Percentiles rank a stretch among this genome's conserved stretches.
Conservation (phyloP, 2,888 invertebrate genomes). For the Tenthredo mesomela region DNA sequence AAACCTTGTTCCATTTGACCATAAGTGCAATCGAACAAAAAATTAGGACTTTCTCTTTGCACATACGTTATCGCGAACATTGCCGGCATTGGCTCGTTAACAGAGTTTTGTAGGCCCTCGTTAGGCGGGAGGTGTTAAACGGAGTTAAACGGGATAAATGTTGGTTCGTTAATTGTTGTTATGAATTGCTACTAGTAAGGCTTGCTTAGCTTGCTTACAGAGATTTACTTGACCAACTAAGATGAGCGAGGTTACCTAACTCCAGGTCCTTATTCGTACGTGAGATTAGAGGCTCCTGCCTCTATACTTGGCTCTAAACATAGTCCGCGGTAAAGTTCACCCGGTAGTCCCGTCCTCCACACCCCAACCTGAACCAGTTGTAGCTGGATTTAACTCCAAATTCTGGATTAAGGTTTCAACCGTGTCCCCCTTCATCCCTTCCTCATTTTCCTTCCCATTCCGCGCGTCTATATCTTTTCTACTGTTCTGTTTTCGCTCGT, state of each 20-base stretch:
- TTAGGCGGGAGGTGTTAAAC: slow-evolving; percentile 66
- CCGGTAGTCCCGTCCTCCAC: slow-evolving; percentile 55
- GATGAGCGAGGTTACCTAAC: slow-evolving; percentile 57
- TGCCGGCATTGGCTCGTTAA: slow-evolving; percentile 24
- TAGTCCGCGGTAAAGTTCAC: slow-evolving; percentile 59
- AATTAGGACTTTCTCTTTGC: slow-evolving; percentile 20
- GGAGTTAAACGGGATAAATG: slow-evolving; percentile 74
- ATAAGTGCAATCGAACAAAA: not conserved
- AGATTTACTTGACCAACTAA: slow-evolving; percentile 64
- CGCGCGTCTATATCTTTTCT: slow-evolving; percentile 48
- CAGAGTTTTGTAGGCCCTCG: slow-evolving; percentile 20
- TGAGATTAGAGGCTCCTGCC: slow-evolving; percentile 40
- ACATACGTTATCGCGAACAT: not conserved
- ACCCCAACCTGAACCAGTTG: slow-evolving; percentile 62
- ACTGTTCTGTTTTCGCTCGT: slow-evolving; percentile 55
- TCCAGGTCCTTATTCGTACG: slow-evolving; percentile 47
- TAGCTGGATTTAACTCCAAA: slow-evolving; percentile 54
- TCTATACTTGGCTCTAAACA: slow-evolving; percentile 26
- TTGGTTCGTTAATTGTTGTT: slow-evolving; percentile 73
- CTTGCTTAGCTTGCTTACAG: slow-evolving; percentile 58
- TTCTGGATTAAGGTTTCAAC: slow-evolving; percentile 69
- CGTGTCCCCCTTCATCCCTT: slow-evolving; percentile 59
- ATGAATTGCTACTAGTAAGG: slow-evolving; percentile 68
- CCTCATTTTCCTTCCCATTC: slow-evolving; percentile 51
- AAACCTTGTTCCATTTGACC: slow-evolving; percentile 36